phyloP scores from a whole-genome alignment of 1,140 invertebrate genomes.

The Adoxophyes honmai region DNA sequence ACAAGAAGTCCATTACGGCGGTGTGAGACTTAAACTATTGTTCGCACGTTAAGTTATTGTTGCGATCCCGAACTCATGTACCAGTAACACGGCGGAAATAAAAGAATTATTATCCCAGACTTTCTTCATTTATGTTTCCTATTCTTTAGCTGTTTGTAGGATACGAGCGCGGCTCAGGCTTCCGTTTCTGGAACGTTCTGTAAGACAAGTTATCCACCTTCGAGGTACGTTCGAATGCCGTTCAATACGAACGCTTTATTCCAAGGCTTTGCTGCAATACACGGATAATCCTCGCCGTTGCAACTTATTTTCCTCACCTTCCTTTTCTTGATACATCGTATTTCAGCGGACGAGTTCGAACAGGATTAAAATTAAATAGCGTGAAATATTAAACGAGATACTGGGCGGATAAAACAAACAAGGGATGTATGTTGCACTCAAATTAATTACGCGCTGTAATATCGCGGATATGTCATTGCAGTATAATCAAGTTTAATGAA shows the following conservation, averaged over 20 bases:
- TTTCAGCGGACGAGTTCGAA: not conserved
- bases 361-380: not conserved
- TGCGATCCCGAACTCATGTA: not conserved
- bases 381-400: not conserved
- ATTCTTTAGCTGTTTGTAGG: constrained; percentile 7
- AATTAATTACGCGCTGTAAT: too few species aligned
- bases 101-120: constrained; percentile 10
- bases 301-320: constrained; percentile 1
- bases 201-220: constrained; percentile 14
- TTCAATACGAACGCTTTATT: constrained; percentile 12
- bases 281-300: constrained; percentile 3
- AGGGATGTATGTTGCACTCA: too few species aligned
- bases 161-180: not conserved
- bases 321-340: constrained; percentile 7
- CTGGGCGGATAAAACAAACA: too few species aligned
- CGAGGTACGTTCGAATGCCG: not conserved
- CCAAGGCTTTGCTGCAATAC: constrained; percentile 5
- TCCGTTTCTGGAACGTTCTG: constrained; percentile 5
- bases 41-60: not conserved
- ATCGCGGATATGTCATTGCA: too few species aligned
- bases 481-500: too few species aligned
- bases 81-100: not conserved
- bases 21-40: not conserved
- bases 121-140: constrained; percentile 7
- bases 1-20: not conserved